A percentile compares a stretch with the other conserved stretches of the same genome.
Conservation (phyloP, 2,797 vertebrate genomes). For the Sphenodon punctatus region DNA sequence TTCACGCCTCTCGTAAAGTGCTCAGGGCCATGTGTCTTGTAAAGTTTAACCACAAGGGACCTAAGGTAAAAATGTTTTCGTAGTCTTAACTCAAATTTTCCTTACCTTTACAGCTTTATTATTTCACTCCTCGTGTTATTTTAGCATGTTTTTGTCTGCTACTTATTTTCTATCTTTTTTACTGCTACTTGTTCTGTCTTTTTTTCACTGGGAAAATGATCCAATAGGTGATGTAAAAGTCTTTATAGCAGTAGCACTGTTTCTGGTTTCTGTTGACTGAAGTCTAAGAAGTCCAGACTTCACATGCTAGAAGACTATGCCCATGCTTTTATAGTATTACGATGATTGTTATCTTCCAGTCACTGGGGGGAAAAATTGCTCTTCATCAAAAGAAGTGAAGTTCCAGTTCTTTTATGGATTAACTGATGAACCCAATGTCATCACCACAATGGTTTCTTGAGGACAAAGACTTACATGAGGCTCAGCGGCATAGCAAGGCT, state of each 20-base stretch:
- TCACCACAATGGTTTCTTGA: neutral
- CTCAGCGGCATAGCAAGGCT: too few species aligned
- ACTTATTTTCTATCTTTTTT: conserved; percentile 69
- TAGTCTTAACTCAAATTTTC: conserved; percentile 66
- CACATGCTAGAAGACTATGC: conserved; percentile 15
- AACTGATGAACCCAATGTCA: neutral
- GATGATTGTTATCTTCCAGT: conserved; percentile 5
- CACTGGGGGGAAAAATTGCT: neutral
- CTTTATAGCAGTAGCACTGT: conserved; percentile 43
- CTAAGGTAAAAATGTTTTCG: conserved; percentile 70
- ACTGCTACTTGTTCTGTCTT: neutral
- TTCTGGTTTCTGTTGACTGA: conserved; percentile 48
- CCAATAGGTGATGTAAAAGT: conserved; percentile 53
- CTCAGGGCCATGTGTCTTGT: conserved; percentile 59
- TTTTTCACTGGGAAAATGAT: conserved; percentile 51
- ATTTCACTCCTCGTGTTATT: conserved; percentile 65
- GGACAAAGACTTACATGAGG: conserved; percentile 43
- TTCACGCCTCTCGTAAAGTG: conserved; percentile 59
- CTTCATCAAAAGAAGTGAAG: neutral
- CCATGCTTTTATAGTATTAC: neutral
- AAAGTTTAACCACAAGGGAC: conserved; percentile 63
- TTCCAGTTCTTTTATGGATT: too few species aligned
- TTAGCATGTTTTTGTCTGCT: conserved; percentile 56
- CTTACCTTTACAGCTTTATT: conserved; percentile 68
- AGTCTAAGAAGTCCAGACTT: neutral